phyloP scores from a whole-genome alignment of 2,113 vertebrate species.

The Nothobranchius kuhntae region DNA sequence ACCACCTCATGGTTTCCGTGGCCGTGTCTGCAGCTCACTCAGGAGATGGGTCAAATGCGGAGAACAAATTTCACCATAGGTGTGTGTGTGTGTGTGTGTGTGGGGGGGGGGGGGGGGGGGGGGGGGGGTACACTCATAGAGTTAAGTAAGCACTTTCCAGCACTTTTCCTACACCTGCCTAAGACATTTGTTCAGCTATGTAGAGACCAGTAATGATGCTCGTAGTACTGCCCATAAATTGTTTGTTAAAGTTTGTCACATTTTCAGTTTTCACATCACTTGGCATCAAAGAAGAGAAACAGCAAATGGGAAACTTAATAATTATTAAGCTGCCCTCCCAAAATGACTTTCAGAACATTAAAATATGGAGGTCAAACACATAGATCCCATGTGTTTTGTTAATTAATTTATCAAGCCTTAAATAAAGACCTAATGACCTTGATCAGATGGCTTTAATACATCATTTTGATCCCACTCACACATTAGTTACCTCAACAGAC shows the following conservation, averaged over 20 bases:
- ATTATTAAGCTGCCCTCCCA: background rate
- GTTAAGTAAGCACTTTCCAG: no score
- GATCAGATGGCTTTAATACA: constrained; percentile 25
- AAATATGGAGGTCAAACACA: constrained; percentile 14
- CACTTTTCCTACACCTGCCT: no score
- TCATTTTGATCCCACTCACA: constrained; percentile 29
- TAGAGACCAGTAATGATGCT: no score
- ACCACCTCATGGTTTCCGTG: no score
- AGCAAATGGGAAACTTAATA: constrained; percentile 24
- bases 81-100: no score
- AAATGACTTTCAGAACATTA: constrained; percentile 9
- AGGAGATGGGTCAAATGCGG: no score
- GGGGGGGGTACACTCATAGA: no score
- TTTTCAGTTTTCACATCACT: background rate
- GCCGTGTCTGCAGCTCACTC: no score
- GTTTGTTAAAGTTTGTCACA: background rate
- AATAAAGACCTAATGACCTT: constrained; percentile 35
- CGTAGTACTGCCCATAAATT: background rate
- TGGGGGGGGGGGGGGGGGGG: no score
- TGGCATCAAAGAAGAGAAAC: background rate
- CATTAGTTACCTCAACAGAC: constrained; percentile 12
- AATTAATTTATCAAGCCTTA: constrained; percentile 33
- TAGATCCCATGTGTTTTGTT: constrained; percentile 4
- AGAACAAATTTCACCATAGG: no score
- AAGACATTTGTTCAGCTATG: no score